Evolutionary conservation across 2,888 invertebrate genomes (phyloP).

Genomic region (Hyles lineata): DNA sequence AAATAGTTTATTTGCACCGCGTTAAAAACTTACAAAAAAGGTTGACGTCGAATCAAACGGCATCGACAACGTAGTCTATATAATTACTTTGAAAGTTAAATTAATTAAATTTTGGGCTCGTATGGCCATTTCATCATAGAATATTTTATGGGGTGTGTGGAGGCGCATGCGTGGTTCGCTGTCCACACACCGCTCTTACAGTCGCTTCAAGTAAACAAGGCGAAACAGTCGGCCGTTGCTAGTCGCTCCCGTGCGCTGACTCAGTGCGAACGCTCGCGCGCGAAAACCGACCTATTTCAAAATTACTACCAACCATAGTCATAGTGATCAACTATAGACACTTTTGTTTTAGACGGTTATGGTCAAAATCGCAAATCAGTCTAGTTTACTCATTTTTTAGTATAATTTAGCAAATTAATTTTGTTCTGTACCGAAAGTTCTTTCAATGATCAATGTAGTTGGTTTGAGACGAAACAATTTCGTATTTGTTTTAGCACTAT

Average conservation of each 20-base stretch:
- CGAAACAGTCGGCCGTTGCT: constrained; percentile 21
- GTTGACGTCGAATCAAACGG: neutral
- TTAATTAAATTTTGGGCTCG: constrained; percentile 50
- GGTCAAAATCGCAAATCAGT: neutral
- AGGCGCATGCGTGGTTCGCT: constrained; percentile 53
- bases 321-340: too few relatives aligned
- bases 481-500: constrained; percentile 11
- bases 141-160: constrained; percentile 50
- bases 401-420: neutral
- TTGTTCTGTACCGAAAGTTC: neutral
- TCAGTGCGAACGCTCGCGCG: constrained; percentile 13
- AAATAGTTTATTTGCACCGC: neutral
- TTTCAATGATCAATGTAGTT: constrained; percentile 8
- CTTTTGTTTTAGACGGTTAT: too few relatives aligned
- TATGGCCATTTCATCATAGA: constrained; percentile 50
- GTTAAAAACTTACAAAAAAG: constrained; percentile 14
- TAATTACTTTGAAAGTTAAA: constrained; percentile 42
- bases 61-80: constrained; percentile 7
- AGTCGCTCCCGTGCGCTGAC: constrained; percentile 20
- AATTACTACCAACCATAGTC: too few relatives aligned
- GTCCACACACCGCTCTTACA: constrained; percentile 34
- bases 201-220: constrained; percentile 38
- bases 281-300: neutral
- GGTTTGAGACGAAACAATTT: neutral
- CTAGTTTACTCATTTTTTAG: too few relatives aligned